Evolutionary conservation across 2,888 invertebrate genomes (phyloP).

Genomic region (Xanthorhoe spadicearia): DNA sequence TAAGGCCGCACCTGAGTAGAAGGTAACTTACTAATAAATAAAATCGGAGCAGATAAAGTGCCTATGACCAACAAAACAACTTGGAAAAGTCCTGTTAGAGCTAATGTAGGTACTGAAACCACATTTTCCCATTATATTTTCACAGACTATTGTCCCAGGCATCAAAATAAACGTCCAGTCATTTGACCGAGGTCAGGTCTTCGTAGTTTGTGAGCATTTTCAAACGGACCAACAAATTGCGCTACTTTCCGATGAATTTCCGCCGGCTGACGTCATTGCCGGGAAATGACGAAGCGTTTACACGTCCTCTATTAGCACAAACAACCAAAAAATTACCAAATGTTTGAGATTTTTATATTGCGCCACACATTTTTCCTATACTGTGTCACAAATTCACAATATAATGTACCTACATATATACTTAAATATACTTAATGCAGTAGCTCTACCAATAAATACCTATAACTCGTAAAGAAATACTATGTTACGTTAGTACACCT

Average conservation of each 20-base stretch:
- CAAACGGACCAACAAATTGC: constrained; percentile 67
- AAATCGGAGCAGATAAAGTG: not conserved
- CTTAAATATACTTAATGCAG: too few species aligned
- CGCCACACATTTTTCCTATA: too few species aligned
- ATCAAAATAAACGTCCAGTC: constrained; percentile 30
- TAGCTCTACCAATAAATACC: too few species aligned
- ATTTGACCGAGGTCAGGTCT: constrained; percentile 45
- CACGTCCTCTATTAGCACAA: constrained; percentile 43
- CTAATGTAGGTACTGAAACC: constrained; percentile 20
- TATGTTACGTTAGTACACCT: too few species aligned
- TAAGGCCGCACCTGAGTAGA: too few species aligned
- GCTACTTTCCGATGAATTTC: constrained; percentile 71
- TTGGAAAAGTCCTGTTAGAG: constrained; percentile 18
- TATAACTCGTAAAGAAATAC: too few species aligned
- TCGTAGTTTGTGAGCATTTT: constrained; percentile 69
- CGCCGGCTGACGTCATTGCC: constrained; percentile 69
- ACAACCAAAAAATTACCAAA: constrained; percentile 3
- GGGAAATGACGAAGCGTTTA: constrained; percentile 66
- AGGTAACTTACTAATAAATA: not conserved
- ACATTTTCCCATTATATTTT: constrained; percentile 23
- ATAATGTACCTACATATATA: too few species aligned
- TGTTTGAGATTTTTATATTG: not conserved
- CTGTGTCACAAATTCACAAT: too few species aligned
- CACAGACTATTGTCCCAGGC: constrained; percentile 27
- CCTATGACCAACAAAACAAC: not conserved